Evolutionary conservation across 2,797 vertebrate species (phyloP), one percentile per base, ranked within the genome.

Genomic region (Adelosebastes latens): DNA sequence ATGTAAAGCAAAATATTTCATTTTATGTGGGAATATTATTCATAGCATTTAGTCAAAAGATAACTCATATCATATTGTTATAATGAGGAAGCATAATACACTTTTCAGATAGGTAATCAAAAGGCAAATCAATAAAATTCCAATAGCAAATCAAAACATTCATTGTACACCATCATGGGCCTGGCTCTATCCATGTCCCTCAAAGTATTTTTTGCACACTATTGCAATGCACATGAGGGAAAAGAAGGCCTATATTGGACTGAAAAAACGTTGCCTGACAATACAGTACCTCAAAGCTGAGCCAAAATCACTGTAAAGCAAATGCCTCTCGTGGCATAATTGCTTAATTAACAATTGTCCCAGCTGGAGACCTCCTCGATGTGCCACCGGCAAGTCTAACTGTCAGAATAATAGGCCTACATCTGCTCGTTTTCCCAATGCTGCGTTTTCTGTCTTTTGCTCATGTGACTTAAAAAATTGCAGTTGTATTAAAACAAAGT

Each of bases 321-420:
- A 25, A 55, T 18, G 76, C 80, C 66, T 82, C 84, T 73, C 0
- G 73, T 88, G 89, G 80, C 52, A 76, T 74, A 76, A 89, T 62
- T 87, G 74, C 67, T 89, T 89, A 86, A 85, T 89, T 87, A 89
- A 87, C 75, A 80, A 59, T 62, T 42, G n/a, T 72, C 77, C 77
- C 79, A 79, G 79, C 69, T 80, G 80, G 79, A 86, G 68, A 79
- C 36, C 25, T 69, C 27, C 55, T 77, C 6, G 0, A 59, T 77
- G 52, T 63, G 72, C 82, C 82, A 75, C 6, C 0, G 63, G 69
- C 70, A 75, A 78, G 24, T 52, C 31, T 46, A 29, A 72, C 39
- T 69, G 27, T 75, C 49, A 52, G 53, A 73, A 66, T 75, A 12
- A 77, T 52, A 31, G 65, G 42, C 36, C 36, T 53, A 65, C n/a